Conservation (phyloP, 2,888 invertebrate species). For the Harpagoxenus sublaevis region DNA sequence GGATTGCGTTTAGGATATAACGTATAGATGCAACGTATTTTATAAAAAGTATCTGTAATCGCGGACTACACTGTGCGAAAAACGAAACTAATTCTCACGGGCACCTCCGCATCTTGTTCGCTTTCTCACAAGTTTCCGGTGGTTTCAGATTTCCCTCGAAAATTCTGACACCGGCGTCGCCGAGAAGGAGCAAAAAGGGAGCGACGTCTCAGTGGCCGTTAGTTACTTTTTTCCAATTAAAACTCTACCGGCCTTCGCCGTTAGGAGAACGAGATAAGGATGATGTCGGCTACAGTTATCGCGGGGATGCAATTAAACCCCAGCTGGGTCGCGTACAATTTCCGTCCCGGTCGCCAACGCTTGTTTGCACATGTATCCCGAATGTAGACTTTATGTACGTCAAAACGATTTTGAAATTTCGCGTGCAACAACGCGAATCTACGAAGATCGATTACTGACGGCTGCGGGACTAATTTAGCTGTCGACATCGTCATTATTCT, state of each 20-base stretch:
- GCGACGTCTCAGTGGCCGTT: neutral
- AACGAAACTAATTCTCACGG: neutral
- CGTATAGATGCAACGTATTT: neutral
- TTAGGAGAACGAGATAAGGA: conserved; percentile 40
- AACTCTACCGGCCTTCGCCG: conserved; percentile 12
- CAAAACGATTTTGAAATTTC: conserved; percentile 27
- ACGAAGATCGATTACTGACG: conserved; percentile 40
- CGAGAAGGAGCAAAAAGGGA: neutral
- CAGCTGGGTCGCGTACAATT: neutral
- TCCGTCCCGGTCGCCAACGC: neutral
- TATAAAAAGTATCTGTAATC: no score
- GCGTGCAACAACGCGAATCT: neutral
- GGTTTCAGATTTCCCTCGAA: neutral
- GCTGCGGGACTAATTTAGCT: conserved; percentile 64
- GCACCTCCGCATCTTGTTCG: neutral
- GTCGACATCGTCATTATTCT: conserved; percentile 58
- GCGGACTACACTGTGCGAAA: neutral
- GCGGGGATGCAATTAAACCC: conserved; percentile 25
- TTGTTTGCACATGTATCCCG: neutral
- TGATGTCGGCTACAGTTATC: conserved; percentile 21
- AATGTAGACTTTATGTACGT: neutral
- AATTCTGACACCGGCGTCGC: neutral
- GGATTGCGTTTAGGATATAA: neutral
- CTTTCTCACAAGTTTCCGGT: neutral
- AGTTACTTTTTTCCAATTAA: conserved; percentile 53